Evolutionary conservation across 2,888 invertebrate species (phyloP), one percentile per base, ranked within the genome.

Genomic region (Hartigia nigra): DNA sequence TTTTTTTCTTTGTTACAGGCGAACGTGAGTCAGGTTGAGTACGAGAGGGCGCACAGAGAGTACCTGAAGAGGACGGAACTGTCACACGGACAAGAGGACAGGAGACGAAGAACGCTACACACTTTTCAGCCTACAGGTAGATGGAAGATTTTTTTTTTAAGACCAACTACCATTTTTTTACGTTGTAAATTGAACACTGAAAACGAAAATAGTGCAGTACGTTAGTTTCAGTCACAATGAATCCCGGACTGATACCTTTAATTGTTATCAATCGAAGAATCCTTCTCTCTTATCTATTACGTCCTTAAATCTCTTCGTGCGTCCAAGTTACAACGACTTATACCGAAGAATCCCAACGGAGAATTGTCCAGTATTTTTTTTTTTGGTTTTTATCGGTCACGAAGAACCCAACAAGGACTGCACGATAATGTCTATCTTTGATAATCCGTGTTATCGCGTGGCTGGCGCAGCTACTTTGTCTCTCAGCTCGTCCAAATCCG

Each of bases 1-100:
- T 23, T 23, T 55, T 39, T 39, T 39, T 23, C 9, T 55, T 9
- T 9, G 55, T 55, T 55, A 72, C 92, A 95, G 95, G 94, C 94
- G 86, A 95, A 95, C 91, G 93, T 95, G 85, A 95, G 95, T 86
- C 94, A 94, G 90, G 90, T 92, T 82, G 95, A 95, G 89, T 95
- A 94, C 90, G 92, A 92, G 78, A 92, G 92, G 83, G 94, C 94
- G 91, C 94, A 94, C 92, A 91, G 91, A 83, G 92, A 93, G 89
- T 95, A 95, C 91, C 92, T 95, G 86, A 89, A 85, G 79, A 89
- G 87, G 86, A 84, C 90, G 81, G 83, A 86, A 83, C 83, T 84
- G 81, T 83, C 87, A 81, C 83, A 85, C 77, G 79, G 79, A 80
- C 81, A 77, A 78, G 84, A 85, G 82, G 85, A 85, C 80, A 80